Conservation (phyloP, 1,140 invertebrate species). For the Druon quercuslanigerum region DNA sequence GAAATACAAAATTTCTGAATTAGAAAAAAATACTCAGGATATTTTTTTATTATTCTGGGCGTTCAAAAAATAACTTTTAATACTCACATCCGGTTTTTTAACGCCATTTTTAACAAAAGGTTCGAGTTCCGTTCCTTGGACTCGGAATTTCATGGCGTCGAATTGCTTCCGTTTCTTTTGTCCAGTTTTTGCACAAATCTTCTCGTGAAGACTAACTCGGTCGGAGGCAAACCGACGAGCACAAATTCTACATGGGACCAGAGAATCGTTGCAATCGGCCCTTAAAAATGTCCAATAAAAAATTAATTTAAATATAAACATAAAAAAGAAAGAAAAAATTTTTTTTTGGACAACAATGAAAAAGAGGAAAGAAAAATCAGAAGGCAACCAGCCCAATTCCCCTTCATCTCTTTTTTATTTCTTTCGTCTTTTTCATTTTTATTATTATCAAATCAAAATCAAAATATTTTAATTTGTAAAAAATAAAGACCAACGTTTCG, state of each 20-base stretch:
- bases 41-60: neutral
- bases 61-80: neutral
- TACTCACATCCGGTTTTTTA: conserved; percentile 40
- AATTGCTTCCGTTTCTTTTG: conserved; percentile 90
- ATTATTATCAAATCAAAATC: too few relatives aligned
- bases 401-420: too few relatives aligned
- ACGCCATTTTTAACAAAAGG: conserved; percentile 78
- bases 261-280: conserved; percentile 61
- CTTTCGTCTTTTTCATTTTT: too few relatives aligned
- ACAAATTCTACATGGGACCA: conserved; percentile 80
- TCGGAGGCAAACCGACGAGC: conserved; percentile 86
- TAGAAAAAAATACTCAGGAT: conserved; percentile 32
- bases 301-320: conserved; percentile 33
- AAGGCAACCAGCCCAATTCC: too few relatives aligned
- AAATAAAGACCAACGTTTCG: too few relatives aligned
- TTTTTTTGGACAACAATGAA: neutral
- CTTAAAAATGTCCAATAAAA: neutral
- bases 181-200: conserved; percentile 86
- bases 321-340: too few relatives aligned
- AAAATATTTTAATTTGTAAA: too few relatives aligned
- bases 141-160: conserved; percentile 88
- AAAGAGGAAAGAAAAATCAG: too few relatives aligned
- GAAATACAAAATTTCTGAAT: too few relatives aligned
- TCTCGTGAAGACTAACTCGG: conserved; percentile 86
- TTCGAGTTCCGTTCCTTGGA: conserved; percentile 92